Conservation (phyloP, 2,797 vertebrate species). For the Microchirus variegatus region DNA sequence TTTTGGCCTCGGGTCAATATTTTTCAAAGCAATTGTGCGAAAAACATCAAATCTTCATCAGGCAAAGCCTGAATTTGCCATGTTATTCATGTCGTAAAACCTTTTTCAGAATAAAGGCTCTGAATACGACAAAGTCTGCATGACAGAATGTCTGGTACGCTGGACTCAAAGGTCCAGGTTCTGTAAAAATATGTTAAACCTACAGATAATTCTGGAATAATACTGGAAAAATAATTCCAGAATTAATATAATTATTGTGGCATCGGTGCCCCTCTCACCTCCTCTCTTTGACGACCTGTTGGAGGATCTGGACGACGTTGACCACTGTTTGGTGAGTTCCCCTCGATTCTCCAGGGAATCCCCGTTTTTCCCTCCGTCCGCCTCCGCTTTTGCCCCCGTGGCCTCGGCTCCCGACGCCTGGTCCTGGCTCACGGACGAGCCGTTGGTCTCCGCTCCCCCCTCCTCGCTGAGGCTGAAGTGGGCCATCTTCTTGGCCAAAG, state of each 20-base stretch:
- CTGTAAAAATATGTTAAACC: too few relatives aligned
- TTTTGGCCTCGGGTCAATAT: too few relatives aligned
- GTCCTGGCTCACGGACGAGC: conserved; percentile 73
- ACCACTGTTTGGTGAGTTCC: conserved; percentile 97
- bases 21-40: too few relatives aligned
- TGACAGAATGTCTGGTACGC: too few relatives aligned
- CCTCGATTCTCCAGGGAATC: conserved; percentile 82
- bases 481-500: conserved; percentile 96
- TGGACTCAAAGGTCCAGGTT: too few relatives aligned
- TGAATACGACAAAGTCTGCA: too few relatives aligned
- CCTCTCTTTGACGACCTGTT: conserved; percentile 92
- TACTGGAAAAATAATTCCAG: too few relatives aligned
- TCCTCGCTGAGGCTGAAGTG: conserved; percentile 89
- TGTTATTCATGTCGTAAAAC: too few relatives aligned
- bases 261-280: conserved; percentile 76
- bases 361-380: conserved; percentile 58
- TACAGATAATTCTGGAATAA: too few relatives aligned
- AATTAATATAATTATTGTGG: background rate
- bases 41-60: too few relatives aligned
- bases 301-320: conserved; percentile 94
- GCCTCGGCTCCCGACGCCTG: conserved; percentile 69
- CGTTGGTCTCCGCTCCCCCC: conserved; percentile 72
- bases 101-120: too few relatives aligned
- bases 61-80: too few relatives aligned
- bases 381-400: conserved; percentile 52